Base-by-base conservation (phyloP, 2,797 vertebrate genomes). In the Ataeniobius toweri region DNA sequence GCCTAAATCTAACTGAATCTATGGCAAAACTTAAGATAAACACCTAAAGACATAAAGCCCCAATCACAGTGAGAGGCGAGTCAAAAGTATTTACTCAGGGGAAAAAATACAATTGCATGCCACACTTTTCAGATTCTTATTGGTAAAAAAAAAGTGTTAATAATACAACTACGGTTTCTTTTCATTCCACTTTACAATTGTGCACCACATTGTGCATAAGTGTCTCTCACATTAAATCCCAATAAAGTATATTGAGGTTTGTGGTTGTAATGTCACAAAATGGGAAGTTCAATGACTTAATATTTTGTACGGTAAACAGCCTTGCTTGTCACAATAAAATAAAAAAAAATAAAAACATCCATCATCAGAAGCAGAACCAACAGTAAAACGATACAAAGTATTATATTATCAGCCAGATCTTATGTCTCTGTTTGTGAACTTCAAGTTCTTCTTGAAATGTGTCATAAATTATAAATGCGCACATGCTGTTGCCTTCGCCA, bases 391-490 rank as follows among this genome's bases (percentile, higher is more conserved):
- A 67, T n/a, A 3, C 18, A 53, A 1, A 14, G 24, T 53, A 71
- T 78, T 67, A 50, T 65, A 71, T 48, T 3, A 63, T 70, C 70
- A 28, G 20, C 6, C 26, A 63, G 20, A 2, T 5, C 44, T n/a
- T 24, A 63, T 50, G 26, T 36, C 2, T 9, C 14, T 61, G 69
- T 72, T 20, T 77, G 12, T 77, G 18, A 79, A 55, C 26, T 55
- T 68, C 1, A 77, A 12, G 4, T 7, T 6, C 31, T 56, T 46
- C 28, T 58, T 58, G 6, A 28, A 72, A 68, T 39, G 4, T 41
- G 12, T 61, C 20, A 48, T 81, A 0, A 78, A 82, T 77, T 71
- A 70, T 87, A 77, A 55, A 83, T 65, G 18, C 22, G 53, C 24
- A 7, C 22, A 12, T 79, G 48, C 68, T 82, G 12, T 72, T 41